Percentiles rank a stretch among this genome's conserved stretches.
Evolutionary conservation across 2,888 invertebrate species (phyloP).

Genomic region (Tipula confusa): DNA sequence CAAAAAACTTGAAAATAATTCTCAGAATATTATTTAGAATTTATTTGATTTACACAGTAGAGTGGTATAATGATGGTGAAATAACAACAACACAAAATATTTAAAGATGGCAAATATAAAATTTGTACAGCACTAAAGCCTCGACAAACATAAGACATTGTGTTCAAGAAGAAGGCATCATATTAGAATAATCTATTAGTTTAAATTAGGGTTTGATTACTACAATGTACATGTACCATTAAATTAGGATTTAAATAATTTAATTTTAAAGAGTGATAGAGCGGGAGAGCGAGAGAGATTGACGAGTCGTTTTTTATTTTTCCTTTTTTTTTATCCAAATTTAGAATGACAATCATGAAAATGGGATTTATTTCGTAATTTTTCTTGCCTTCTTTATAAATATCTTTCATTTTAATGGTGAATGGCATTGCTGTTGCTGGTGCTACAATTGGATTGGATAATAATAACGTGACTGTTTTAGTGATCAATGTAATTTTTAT

Average conservation of each 20-base stretch:
- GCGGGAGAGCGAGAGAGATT: too few relatives aligned
- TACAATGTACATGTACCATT: background rate
- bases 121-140: background rate
- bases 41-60: background rate
- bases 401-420: background rate
- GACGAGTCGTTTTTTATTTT: background rate
- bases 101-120: background rate
- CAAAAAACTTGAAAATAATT: background rate
- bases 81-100: background rate
- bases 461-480: slow-evolving; percentile 9
- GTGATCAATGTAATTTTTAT: background rate
- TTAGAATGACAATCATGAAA: background rate
- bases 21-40: background rate
- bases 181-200: background rate
- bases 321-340: background rate
- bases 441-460: background rate
- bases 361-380: background rate
- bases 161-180: background rate
- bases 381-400: background rate
- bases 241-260: slow-evolving; percentile 20
- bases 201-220: slow-evolving; percentile 25
- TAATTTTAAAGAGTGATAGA: too few relatives aligned
- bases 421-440: background rate
- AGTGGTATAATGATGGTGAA: background rate
- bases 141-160: background rate